Conservation (phyloP, 2,113 vertebrate genomes). For the Eleginops maclovinus region DNA sequence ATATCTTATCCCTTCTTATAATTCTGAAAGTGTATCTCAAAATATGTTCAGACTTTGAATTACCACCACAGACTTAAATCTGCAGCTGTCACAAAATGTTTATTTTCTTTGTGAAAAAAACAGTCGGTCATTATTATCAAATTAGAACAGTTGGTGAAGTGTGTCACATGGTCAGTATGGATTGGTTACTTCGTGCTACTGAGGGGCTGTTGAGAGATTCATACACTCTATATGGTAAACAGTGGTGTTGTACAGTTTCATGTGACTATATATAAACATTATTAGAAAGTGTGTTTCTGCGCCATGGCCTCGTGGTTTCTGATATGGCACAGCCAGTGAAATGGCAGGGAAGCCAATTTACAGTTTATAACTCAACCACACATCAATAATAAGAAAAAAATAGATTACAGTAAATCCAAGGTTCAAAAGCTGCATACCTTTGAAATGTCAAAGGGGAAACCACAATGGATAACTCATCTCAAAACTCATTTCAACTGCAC, state of each 20-base stretch:
- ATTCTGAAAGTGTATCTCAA: constrained; percentile 25
- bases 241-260: constrained; percentile 32
- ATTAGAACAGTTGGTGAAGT: constrained; percentile 22
- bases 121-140: constrained; percentile 32
- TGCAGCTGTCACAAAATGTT: not conserved
- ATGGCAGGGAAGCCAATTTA: constrained; percentile 76
- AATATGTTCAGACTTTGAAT: constrained; percentile 29
- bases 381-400: constrained; percentile 81
- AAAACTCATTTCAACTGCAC: constrained; percentile 83
- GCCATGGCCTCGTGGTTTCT: constrained; percentile 63
- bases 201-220: constrained; percentile 14
- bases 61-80: constrained; percentile 8
- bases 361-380: constrained; percentile 83
- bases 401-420: constrained; percentile 82
- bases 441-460: constrained; percentile 84
- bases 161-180: constrained; percentile 7
- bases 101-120: constrained; percentile 16
- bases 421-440: constrained; percentile 80
- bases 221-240: constrained; percentile 53
- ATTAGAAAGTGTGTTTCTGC: constrained; percentile 58
- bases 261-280: constrained; percentile 69
- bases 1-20: not conserved
- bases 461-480: constrained; percentile 80
- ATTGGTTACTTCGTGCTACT: constrained; percentile 21
- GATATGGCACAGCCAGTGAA: constrained; percentile 61